These are phyloP conservation scores for Gopherus evgoodei DNA, from an alignment of 2,113 vertebrate genomes.

Conservation along the genomic window DNA sequence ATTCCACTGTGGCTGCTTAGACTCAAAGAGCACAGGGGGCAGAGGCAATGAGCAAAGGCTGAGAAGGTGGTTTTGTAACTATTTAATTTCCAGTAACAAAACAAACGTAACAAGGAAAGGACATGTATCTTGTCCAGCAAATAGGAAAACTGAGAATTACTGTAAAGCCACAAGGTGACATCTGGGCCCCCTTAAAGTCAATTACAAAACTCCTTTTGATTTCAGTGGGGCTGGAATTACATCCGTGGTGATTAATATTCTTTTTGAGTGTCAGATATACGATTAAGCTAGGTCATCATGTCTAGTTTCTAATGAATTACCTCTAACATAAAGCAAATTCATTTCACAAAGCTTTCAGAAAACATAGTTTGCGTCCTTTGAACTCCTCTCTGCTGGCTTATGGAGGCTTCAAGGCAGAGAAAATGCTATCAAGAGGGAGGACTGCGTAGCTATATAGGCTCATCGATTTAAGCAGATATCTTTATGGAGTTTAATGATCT, in stretches of 20 bases:
- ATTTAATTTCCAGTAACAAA: not conserved
- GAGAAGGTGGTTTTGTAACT: not conserved
- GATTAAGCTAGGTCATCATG: not conserved
- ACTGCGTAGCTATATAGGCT: not conserved
- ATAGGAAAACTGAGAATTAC: not conserved
- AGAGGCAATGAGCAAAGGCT: not conserved
- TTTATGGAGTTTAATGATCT: not conserved
- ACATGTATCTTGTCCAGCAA: accelerated
- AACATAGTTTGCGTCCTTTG: not conserved
- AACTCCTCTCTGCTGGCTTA: not conserved
- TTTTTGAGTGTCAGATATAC: not conserved
- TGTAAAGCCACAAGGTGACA: not conserved
- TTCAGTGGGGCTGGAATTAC: not conserved
- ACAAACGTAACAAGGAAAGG: not conserved
- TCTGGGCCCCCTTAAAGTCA: not conserved
- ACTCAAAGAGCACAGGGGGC: not conserved
- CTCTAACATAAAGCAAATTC: not conserved
- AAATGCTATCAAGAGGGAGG: not conserved
- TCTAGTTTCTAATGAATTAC: not conserved
- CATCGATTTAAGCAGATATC: not conserved
- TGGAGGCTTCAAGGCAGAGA: not conserved
- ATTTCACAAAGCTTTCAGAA: not conserved
- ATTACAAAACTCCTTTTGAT: not conserved
- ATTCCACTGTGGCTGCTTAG: not conserved
- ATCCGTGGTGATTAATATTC: not conserved